Base-by-base conservation (phyloP, 2,797 vertebrate species). In the Ciconia nigra region DNA sequence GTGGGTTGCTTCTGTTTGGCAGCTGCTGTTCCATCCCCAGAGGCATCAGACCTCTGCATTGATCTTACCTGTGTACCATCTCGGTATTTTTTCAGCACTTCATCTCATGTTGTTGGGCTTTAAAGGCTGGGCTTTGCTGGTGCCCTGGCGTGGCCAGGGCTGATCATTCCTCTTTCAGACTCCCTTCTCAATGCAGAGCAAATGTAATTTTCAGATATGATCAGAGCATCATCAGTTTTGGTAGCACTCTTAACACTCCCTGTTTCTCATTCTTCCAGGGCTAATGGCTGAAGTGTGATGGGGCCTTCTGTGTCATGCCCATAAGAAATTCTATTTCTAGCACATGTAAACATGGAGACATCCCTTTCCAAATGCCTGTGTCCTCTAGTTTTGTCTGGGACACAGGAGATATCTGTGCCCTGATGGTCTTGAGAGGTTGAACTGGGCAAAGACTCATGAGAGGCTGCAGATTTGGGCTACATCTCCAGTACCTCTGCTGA, bases 261-360 rank as follows among this genome's bases (percentile, higher is more conserved):
- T 28, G 9, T 42, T 83, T 62, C 62, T 82, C 11, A 2, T 47
- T 79, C 11, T 51, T 82, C 28, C 52, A 37, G 15, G 47, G 42
- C 33, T 65, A 52, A 51, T 15, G 15, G 31, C 5, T 51, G 49
- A 46, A 65, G 37, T 8, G 21, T 57, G 51, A n/a, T 52, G 58
- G 14, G 12, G 17, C 28, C 8, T 67, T 81, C n/a, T 55, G 33
- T 42, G 46, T 55, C 70, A 31, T 29, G 25, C 22, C 49, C 1
- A 1, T 58, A 65, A 58, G 65, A 35, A 83, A 77, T 47, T 54
- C 41, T 21, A 7, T 76, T 62, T 70, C 57, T 18, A 39, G 19
- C 29, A 22, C 16, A 5, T 46, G 54, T 37, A 42, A 39, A 31
- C 33, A 26, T 0, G 0, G 29, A 82, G 7, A 5, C 12, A 17